Percentiles rank a stretch among this genome's conserved stretches.
phyloP scores from a whole-genome alignment of 2,797 vertebrate species.

The Cyprinella venusta region DNA sequence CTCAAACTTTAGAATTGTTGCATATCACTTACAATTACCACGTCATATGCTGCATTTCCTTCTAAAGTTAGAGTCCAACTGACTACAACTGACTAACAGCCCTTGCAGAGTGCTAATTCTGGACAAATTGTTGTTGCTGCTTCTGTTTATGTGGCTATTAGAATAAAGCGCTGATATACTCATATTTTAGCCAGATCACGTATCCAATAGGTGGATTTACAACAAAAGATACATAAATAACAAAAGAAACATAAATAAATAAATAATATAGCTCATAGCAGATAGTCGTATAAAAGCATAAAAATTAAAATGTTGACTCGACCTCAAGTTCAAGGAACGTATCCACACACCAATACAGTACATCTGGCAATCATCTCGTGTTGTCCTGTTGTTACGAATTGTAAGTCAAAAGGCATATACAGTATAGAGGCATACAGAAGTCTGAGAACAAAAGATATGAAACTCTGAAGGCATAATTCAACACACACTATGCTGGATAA shows the following conservation, averaged over 20 bases:
- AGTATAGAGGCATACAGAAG: background rate
- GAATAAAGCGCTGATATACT: background rate
- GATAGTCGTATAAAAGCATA: background rate
- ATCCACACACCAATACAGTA: background rate
- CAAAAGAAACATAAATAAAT: no score
- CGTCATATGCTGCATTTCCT: background rate
- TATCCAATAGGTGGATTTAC: background rate
- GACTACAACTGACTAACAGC: background rate
- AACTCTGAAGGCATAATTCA: slow-evolving; percentile 43
- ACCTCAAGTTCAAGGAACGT: background rate
- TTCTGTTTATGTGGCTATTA: background rate
- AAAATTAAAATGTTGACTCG: background rate
- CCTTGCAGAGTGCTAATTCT: background rate
- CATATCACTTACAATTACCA: no score
- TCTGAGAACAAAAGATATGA: background rate
- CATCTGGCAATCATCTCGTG: background rate
- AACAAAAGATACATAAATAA: no score
- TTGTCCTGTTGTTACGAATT: background rate
- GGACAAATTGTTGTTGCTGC: background rate
- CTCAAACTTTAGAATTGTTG: no score
- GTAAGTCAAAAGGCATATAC: background rate
- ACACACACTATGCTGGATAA: background rate
- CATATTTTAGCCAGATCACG: background rate
- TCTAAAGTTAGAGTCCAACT: background rate
- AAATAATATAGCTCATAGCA: background rate